These are phyloP conservation scores for Drosophila ohnishii DNA, from an alignment of 1,140 invertebrate genomes.

Conservation along the genomic window DNA sequence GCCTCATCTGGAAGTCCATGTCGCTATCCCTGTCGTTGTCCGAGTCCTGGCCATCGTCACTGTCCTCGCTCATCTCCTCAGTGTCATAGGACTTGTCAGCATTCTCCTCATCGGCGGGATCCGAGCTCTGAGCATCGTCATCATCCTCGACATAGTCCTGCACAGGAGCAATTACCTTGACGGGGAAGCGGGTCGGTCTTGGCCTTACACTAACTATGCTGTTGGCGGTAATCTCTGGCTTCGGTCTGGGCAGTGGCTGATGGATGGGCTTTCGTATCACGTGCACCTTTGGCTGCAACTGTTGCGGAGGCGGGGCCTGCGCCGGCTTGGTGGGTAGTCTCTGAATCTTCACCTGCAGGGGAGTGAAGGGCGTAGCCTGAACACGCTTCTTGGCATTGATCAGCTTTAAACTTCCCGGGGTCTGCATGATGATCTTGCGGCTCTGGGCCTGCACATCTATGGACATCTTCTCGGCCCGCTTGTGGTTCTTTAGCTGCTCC, in stretches of 20 bases:
- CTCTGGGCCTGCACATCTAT: slow-evolving; percentile 56
- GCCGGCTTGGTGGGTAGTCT: slow-evolving; percentile 14
- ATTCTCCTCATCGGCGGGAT: slow-evolving; percentile 69
- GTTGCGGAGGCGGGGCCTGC: slow-evolving; percentile 5
- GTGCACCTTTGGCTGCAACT: slow-evolving; percentile 19
- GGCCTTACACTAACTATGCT: not conserved
- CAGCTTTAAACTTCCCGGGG: slow-evolving; percentile 52
- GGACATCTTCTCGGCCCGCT: slow-evolving; percentile 58
- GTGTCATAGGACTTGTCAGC: slow-evolving; percentile 69
- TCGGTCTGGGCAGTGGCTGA: slow-evolving; percentile 27
- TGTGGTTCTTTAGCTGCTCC: slow-evolving; percentile 82
- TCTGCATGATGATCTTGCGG: slow-evolving; percentile 62
- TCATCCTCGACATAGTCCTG: slow-evolving; percentile 69
- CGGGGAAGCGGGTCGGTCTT: slow-evolving; percentile 23
- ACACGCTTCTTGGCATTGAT: slow-evolving; percentile 55
- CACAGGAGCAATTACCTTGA: slow-evolving; percentile 52
- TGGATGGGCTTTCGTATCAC: slow-evolving; percentile 20
- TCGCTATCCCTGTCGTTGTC: slow-evolving; percentile 82
- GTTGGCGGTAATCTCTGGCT: slow-evolving; percentile 35
- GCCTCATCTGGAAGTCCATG: slow-evolving; percentile 75
- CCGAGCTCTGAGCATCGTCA: slow-evolving; percentile 59
- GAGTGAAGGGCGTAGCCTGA: slow-evolving; percentile 30
- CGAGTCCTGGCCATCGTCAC: slow-evolving; percentile 62
- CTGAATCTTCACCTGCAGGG: slow-evolving; percentile 36
- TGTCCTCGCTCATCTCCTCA: slow-evolving; percentile 74